phyloP scores from a whole-genome alignment of 2,888 invertebrate genomes.

The Tholera decimalis region DNA sequence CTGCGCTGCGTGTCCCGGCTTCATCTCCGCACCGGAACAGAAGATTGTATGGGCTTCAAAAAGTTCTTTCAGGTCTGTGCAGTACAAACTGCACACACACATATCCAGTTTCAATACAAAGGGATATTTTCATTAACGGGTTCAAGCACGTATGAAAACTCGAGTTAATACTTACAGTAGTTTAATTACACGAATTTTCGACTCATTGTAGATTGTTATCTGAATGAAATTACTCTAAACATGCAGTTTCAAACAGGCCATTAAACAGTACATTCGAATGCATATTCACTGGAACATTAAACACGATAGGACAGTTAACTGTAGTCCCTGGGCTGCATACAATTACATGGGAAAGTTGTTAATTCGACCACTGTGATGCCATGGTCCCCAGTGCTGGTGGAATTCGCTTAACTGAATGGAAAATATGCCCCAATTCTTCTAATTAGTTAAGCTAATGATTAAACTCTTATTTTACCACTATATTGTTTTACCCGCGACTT shows the following conservation, averaged over 20 bases:
- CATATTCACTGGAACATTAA: conserved; percentile 43
- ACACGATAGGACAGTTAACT: conserved; percentile 24
- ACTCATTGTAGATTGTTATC: not conserved
- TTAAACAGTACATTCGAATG: conserved; percentile 29
- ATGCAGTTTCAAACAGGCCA: conserved; percentile 23
- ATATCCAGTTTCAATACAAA: too few species aligned
- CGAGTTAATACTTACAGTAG: too few species aligned
- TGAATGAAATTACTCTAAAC: conserved; percentile 29
- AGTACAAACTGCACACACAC: too few species aligned
- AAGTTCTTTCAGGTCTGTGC: too few species aligned
- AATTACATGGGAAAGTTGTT: conserved; percentile 74
- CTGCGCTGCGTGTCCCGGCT: too few species aligned
- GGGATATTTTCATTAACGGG: too few species aligned
- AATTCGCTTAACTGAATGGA: conserved; percentile 69
- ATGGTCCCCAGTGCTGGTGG: conserved; percentile 60
- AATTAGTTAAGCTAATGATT: not conserved
- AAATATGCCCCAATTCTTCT: conserved; percentile 61
- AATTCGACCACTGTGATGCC: conserved; percentile 66
- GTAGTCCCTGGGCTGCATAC: conserved; percentile 37
- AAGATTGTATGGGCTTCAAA: too few species aligned
- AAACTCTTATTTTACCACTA: too few species aligned
- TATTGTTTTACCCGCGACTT: too few species aligned
- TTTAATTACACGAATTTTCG: not conserved
- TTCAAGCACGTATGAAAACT: too few species aligned
- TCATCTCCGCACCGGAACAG: too few species aligned